Evolutionary conservation across 2,113 vertebrate species (phyloP), one percentile per base, ranked within the genome.

Genomic region (Erpornis zantholeuca): DNA sequence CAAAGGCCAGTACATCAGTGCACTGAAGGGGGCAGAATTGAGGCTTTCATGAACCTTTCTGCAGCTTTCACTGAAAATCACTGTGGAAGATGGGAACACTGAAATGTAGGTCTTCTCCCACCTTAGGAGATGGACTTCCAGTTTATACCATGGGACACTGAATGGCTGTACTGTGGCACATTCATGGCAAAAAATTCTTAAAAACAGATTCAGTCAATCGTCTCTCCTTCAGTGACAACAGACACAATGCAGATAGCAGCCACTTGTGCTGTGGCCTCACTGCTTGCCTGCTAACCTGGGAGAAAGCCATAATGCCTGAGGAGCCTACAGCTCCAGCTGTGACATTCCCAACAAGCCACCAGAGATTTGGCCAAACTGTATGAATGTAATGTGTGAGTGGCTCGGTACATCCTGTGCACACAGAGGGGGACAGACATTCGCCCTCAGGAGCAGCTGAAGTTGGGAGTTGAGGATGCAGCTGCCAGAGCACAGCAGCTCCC

Each of bases 401-500:
- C 83, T 91, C 38, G 17, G 92, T 6, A 1, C 3, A 12, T 31
- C 56, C 82, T 76, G 80, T 54, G 53, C 15, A 13, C 27, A 7
- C 22, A 47, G 27, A 82, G 61, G 44, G 65, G 52, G 94, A 86
- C 45, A 63, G 85, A 42, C 68, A 25, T 16, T 91, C 5, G 0
- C 53, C n/a, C 77, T 22, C 2, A 0, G 27, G 24, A 97, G 96
- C 97, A 98, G 97, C 98, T 98, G 97, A 91, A 88, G 53, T 3
- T 21, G 33, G 57, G 88, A 73, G 90, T 2, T 71, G 73, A 90
- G 63, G 73, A 69, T 38, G 35, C 97, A 98, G 97, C 97, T 98
- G 97, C 81, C 52, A 33, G 92, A 38, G 52, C 65, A 69, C 36
- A 25, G 42, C 72, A 85, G 90, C 56, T 92, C 83, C 89, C 44